phyloP scores from a whole-genome alignment of 2,888 invertebrate genomes.

The Caenorhabditis doughertyi region DNA sequence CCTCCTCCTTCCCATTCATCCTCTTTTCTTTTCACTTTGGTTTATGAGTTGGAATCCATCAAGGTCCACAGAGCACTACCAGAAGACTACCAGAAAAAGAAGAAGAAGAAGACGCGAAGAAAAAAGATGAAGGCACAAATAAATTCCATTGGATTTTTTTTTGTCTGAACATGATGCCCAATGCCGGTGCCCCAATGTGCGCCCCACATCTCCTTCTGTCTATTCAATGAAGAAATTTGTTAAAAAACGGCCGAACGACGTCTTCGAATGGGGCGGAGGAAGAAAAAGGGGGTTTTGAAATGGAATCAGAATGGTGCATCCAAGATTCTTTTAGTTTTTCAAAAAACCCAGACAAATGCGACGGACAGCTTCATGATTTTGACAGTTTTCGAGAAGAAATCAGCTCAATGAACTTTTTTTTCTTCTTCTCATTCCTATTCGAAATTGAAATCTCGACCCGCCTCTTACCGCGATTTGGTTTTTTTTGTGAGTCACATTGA shows the following conservation, averaged over 20 bases:
- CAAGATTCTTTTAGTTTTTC: slow-evolving; percentile 24
- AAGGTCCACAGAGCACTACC: slow-evolving; percentile 51
- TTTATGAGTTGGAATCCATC: slow-evolving; percentile 63
- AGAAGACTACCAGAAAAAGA: slow-evolving; percentile 20
- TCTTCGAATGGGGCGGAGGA: slow-evolving; percentile 44
- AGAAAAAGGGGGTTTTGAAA: not conserved
- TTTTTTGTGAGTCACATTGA: slow-evolving; percentile 39
- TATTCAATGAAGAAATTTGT: slow-evolving; percentile 56
- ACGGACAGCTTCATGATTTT: slow-evolving; percentile 48
- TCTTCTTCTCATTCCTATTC: not conserved
- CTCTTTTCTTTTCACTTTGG: slow-evolving; percentile 56
- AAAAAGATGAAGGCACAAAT: slow-evolving; percentile 37
- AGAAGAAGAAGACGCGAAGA: not conserved
- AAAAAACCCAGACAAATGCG: slow-evolving; percentile 42
- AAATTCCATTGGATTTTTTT: slow-evolving; percentile 46
- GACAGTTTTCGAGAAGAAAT: slow-evolving; percentile 39
- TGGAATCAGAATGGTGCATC: slow-evolving; percentile 19
- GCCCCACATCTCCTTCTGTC: slow-evolving; percentile 28
- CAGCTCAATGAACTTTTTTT: slow-evolving; percentile 34
- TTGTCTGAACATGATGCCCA: slow-evolving; percentile 47
- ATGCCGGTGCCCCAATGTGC: slow-evolving; percentile 17
- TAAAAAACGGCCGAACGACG: slow-evolving; percentile 39
- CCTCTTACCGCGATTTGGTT: slow-evolving; percentile 12
- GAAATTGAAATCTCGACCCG: slow-evolving; percentile 15
- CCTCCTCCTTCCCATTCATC: slow-evolving; percentile 29